phyloP scores from a whole-genome alignment of 2,113 vertebrate genomes.

The Odontophorus gujanensis region DNA sequence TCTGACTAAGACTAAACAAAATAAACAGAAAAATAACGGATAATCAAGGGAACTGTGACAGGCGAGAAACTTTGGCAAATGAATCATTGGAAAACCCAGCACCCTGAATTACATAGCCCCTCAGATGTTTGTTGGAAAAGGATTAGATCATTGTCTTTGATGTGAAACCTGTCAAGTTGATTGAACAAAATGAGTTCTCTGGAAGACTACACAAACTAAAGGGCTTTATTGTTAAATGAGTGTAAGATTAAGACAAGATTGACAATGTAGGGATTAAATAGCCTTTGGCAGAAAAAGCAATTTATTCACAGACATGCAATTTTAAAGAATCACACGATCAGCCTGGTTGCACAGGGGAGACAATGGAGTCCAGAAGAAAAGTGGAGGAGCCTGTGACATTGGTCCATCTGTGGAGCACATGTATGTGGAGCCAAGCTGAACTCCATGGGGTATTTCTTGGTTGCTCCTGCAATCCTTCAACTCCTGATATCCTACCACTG shows the following conservation, averaged over 20 bases:
- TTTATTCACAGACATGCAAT: background rate
- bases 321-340: background rate
- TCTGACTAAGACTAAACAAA: background rate
- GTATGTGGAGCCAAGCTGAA: accelerated
- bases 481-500: background rate
- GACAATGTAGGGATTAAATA: background rate
- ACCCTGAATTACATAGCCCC: background rate
- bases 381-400: accelerated
- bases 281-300: background rate
- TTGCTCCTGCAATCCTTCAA: background rate
- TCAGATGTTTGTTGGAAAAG: background rate
- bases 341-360: background rate
- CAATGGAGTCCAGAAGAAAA: background rate
- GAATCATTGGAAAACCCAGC: background rate
- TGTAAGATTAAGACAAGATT: background rate
- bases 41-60: background rate
- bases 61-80: background rate
- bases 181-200: background rate
- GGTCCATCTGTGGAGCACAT: background rate
- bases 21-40: background rate
- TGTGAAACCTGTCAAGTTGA: background rate
- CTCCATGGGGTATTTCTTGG: background rate
- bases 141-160: background rate
- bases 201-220: background rate
- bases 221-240: accelerated